A percentile compares a stretch with the other conserved stretches of the same genome.
Evolutionary conservation across 2,797 vertebrate species (phyloP).

Genomic region (Phyllotis vaccarum): DNA sequence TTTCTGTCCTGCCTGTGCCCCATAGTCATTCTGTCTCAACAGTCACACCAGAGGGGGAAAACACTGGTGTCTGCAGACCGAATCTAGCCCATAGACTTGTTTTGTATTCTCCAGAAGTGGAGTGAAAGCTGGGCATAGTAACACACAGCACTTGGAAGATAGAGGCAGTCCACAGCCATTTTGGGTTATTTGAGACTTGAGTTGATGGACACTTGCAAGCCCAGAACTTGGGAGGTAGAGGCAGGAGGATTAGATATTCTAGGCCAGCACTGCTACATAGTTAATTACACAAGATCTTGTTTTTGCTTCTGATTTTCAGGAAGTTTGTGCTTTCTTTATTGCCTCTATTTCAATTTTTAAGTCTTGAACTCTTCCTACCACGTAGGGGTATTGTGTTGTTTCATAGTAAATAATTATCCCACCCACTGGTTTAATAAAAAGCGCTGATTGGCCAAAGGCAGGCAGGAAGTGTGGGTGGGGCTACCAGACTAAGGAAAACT

Average conservation of each 20-base stretch:
- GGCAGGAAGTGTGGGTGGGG: no score
- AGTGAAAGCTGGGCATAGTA: neutral
- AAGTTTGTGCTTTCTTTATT: neutral
- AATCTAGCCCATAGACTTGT: neutral
- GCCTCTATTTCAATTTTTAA: no score
- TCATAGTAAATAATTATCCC: no score
- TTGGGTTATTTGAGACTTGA: neutral
- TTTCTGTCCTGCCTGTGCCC: no score
- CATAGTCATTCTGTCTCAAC: no score
- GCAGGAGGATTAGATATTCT: neutral
- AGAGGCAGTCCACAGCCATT: neutral
- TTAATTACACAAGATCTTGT: neutral
- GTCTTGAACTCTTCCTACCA: no score
- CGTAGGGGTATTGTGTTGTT: no score
- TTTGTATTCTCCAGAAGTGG: slow-evolving; percentile 40
- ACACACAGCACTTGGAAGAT: no score
- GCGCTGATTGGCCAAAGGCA: no score
- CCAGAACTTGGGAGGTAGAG: neutral
- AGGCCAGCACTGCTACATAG: neutral
- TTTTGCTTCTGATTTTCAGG: no score
- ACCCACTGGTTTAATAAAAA: no score
- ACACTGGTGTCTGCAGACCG: neutral
- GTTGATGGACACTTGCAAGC: neutral
- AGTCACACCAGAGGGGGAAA: neutral
- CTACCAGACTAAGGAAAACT: no score